A percentile compares a stretch with the other conserved stretches of the same genome.
phyloP scores from a whole-genome alignment of 2,113 vertebrate species.

The Alligator mississippiensis region DNA sequence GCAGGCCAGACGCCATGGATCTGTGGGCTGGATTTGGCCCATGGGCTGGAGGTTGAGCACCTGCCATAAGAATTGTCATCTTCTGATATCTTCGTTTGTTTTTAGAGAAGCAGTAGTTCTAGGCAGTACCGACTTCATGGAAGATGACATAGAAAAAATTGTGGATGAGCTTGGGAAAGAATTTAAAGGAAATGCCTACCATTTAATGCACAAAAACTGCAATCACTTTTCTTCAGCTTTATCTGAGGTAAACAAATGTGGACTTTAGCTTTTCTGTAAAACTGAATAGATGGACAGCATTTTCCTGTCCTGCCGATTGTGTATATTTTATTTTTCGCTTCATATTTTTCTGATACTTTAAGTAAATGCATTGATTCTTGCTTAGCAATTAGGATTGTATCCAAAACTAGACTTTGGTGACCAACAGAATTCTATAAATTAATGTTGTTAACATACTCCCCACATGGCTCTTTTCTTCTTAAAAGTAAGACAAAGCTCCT shows the following conservation, averaged over 20 bases:
- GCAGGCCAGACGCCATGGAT: no score
- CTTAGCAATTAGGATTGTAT: not conserved
- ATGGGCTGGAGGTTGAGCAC: not conserved
- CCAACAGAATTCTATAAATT: not conserved
- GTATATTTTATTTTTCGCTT: not conserved
- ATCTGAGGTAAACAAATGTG: conserved; percentile 86
- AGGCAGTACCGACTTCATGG: conserved; percentile 97
- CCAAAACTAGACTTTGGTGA: not conserved
- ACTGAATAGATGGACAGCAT: not conserved
- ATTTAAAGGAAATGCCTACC: conserved; percentile 98
- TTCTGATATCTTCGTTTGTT: conserved; percentile 36
- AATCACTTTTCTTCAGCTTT: conserved; percentile 98
- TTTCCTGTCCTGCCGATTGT: not conserved
- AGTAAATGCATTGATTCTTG: not conserved
- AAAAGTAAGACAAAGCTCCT: not conserved
- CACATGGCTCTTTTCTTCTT: not conserved
- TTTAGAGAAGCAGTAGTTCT: conserved; percentile 95
- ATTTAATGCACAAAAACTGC: conserved; percentile 99
- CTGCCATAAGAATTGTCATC: not conserved
- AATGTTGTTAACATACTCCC: not conserved
- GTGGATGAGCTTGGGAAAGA: conserved; percentile 98
- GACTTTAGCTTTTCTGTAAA: not conserved
- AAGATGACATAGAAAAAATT: conserved; percentile 96
- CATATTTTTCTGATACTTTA: not conserved
- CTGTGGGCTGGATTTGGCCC: no score